Percentiles rank a stretch among this genome's conserved stretches.
Conservation (phyloP, 2,113 vertebrate species). For the Zosterops hypoxanthus region DNA sequence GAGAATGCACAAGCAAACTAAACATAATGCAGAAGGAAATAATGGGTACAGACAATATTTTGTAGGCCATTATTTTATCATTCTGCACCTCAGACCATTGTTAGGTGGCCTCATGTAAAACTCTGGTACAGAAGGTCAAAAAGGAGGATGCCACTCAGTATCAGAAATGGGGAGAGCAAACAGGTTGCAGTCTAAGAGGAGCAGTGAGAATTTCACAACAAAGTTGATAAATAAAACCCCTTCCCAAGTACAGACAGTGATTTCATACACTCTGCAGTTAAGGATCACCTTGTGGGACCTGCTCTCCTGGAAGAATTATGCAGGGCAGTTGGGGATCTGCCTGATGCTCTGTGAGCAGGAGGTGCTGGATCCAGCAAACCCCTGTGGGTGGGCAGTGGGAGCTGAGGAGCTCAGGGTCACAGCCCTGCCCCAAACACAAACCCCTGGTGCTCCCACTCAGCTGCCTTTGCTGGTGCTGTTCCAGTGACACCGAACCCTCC, state of each 20-base stretch:
- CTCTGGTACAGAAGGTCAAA: neutral
- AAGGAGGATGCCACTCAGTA: neutral
- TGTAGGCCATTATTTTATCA: neutral
- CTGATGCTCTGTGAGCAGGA: neutral
- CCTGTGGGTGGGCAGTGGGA: neutral
- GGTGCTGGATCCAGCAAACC: neutral
- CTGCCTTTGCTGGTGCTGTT: neutral
- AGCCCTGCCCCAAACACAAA: neutral
- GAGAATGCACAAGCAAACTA: neutral
- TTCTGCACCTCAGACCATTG: neutral
- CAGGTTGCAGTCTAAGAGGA: neutral
- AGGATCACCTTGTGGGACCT: neutral
- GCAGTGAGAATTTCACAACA: neutral
- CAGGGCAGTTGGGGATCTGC: neutral
- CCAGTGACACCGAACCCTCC: neutral
- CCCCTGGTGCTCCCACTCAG: neutral
- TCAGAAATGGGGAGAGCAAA: neutral
- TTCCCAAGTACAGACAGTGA: neutral
- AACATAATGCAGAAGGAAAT: neutral
- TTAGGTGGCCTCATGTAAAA: neutral
- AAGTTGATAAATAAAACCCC: neutral
- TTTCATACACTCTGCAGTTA: conserved; percentile 6
- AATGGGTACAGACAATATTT: neutral
- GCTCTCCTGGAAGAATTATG: neutral
- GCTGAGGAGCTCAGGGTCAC: neutral